Conservation (phyloP, 2,797 vertebrate genomes). For the Valencia hispanica region DNA sequence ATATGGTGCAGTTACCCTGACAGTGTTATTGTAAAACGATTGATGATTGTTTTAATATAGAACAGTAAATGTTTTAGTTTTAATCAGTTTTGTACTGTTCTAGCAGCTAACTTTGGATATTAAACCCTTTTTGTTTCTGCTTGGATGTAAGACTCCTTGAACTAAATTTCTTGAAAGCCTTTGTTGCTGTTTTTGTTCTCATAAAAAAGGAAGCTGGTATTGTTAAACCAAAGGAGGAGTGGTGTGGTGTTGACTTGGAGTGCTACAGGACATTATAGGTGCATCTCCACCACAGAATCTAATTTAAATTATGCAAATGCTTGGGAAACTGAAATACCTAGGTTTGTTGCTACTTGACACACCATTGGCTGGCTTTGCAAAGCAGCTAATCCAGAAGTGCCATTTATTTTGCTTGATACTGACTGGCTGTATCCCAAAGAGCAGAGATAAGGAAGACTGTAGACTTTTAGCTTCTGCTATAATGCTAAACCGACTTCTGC, state of each 20-base stretch:
- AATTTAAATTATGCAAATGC: background rate
- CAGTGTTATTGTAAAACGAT: background rate
- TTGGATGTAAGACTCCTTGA: too few relatives aligned
- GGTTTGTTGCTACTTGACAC: background rate
- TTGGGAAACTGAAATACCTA: background rate
- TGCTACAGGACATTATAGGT: background rate
- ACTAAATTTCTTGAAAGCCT: too few relatives aligned
- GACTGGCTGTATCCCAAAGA: background rate
- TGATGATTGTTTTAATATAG: background rate
- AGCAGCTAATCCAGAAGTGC: background rate
- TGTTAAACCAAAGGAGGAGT: background rate
- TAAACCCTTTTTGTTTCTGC: conserved; percentile 9
- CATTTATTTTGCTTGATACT: background rate
- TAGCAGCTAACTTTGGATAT: background rate
- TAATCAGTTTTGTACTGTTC: background rate
- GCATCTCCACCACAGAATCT: background rate
- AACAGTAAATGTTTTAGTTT: background rate
- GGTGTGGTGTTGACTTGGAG: background rate
- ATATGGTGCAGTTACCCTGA: background rate
- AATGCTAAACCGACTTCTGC: background rate
- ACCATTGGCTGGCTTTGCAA: background rate
- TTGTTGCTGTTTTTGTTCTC: conserved; percentile 3
- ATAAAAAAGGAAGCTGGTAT: background rate
- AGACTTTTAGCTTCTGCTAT: too few relatives aligned
- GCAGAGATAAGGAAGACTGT: too few relatives aligned